These are phyloP conservation scores for Xanthostigma xanthostigma DNA, from an alignment of 2,888 invertebrate genomes.

Conservation along the genomic window DNA sequence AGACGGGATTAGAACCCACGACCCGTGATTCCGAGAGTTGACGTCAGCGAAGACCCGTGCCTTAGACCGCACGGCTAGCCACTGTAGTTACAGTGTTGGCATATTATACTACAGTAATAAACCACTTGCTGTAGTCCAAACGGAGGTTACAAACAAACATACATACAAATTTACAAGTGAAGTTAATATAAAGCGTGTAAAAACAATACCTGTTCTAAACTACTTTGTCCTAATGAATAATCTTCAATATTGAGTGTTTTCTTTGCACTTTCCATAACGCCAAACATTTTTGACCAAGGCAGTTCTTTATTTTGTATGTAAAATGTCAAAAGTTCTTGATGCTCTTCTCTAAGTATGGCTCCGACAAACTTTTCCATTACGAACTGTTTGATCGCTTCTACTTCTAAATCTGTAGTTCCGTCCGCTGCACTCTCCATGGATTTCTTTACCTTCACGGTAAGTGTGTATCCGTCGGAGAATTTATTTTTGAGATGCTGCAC, in stretches of 20 bases:
- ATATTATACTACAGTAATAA: no score
- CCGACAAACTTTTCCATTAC: constrained; percentile 21
- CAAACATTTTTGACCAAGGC: constrained; percentile 63
- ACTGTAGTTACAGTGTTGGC: no score
- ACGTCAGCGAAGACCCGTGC: no score
- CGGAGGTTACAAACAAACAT: no score
- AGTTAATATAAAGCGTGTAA: no score
- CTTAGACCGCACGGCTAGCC: no score
- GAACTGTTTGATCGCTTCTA: constrained; percentile 11
- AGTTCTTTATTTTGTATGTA: constrained; percentile 43
- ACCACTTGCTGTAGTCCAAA: no score
- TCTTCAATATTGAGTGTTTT: constrained; percentile 45
- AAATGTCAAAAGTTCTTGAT: constrained; percentile 57
- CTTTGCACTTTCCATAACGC: constrained; percentile 47
- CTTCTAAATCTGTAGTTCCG: constrained; percentile 8
- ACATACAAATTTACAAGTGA: no score
- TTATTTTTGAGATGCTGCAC: constrained; percentile 70
- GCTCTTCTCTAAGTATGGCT: constrained; percentile 41
- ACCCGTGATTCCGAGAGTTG: no score
- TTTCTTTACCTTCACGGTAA: constrained; percentile 28
- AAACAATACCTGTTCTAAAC: constrained; percentile 48
- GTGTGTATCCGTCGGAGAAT: constrained; percentile 45
- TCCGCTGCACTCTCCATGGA: constrained; percentile 5
- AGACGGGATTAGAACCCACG: no score
- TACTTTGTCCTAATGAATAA: constrained; percentile 70